A percentile compares a stretch with the other conserved stretches of the same genome.
Conservation (phyloP, 2,888 invertebrate species). For the Diadegma fenestrale region DNA sequence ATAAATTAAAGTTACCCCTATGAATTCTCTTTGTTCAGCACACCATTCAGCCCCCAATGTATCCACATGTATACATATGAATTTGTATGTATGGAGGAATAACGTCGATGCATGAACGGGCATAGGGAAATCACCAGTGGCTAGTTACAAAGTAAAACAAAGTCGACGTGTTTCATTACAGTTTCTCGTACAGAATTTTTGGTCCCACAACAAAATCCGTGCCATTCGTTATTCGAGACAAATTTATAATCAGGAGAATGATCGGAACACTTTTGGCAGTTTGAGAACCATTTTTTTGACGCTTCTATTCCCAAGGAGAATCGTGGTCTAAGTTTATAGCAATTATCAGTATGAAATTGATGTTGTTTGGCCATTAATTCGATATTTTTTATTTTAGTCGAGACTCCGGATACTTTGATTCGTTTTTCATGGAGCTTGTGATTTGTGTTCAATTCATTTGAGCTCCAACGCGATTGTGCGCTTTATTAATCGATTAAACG, state of each 20-base stretch:
- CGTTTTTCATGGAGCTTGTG: neutral
- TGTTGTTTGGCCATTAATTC: neutral
- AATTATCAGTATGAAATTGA: neutral
- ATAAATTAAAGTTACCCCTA: slow-evolving; percentile 57
- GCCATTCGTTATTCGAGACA: neutral
- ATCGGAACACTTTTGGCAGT: neutral
- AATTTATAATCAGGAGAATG: neutral
- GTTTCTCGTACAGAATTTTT: neutral
- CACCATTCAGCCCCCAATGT: slow-evolving; percentile 16
- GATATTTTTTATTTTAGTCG: neutral
- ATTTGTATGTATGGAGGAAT: neutral
- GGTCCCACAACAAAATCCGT: neutral
- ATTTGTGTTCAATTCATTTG: neutral
- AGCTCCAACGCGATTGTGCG: slow-evolving; percentile 19
- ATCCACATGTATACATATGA: neutral
- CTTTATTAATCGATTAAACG: slow-evolving; percentile 53
- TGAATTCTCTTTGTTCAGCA: slow-evolving; percentile 51
- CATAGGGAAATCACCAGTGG: neutral
- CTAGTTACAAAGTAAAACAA: neutral
- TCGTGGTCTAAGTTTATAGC: neutral
- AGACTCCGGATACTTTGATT: neutral
- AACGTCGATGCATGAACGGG: neutral
- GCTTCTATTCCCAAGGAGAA: neutral
- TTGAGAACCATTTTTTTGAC: neutral
- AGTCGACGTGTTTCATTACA: neutral